These are phyloP conservation scores for Paraplagusia blochii DNA, from an alignment of 2,113 vertebrate genomes.

Conservation along the genomic window DNA sequence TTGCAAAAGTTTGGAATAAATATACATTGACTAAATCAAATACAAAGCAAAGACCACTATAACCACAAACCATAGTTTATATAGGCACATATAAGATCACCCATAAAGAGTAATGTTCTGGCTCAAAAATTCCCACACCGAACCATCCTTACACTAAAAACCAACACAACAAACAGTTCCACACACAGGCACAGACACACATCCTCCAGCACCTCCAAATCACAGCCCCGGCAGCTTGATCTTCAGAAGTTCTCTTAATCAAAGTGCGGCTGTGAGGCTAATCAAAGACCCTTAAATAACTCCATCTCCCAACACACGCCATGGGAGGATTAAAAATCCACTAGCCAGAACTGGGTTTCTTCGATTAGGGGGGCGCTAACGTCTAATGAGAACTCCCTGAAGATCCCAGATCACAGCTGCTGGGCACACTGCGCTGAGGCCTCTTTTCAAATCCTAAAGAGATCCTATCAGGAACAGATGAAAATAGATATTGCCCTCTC, in stretches of 20 bases:
- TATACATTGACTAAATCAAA: conserved; percentile 1
- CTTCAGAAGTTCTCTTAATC: conserved; percentile 97
- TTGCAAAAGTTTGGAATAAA: neutral
- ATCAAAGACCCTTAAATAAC: conserved; percentile 99
- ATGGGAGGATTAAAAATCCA: conserved; percentile 99
- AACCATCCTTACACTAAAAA: conserved; percentile 10
- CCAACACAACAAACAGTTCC: conserved; percentile 18
- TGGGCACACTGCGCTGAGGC: conserved; percentile 84
- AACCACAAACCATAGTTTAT: neutral
- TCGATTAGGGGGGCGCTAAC: conserved; percentile 84
- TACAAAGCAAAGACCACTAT: neutral
- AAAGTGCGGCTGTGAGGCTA: conserved; percentile 90
- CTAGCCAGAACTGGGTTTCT: conserved; percentile 90
- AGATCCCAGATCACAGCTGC: conserved; percentile 91
- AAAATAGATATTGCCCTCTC: conserved; percentile 97
- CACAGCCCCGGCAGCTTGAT: conserved; percentile 71
- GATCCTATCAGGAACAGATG: conserved; percentile 95
- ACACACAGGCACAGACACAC: conserved; percentile 48
- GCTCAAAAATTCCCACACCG: neutral
- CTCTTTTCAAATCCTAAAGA: conserved; percentile 93
- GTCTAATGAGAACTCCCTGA: conserved; percentile 97
- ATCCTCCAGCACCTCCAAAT: conserved; percentile 78
- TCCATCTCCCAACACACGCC: conserved; percentile 89
- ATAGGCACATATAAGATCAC: neutral
- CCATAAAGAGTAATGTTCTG: neutral